These are phyloP conservation scores for Thaumetopoea pityocampa DNA, from an alignment of 1,140 invertebrate species.

Conservation along the genomic window DNA sequence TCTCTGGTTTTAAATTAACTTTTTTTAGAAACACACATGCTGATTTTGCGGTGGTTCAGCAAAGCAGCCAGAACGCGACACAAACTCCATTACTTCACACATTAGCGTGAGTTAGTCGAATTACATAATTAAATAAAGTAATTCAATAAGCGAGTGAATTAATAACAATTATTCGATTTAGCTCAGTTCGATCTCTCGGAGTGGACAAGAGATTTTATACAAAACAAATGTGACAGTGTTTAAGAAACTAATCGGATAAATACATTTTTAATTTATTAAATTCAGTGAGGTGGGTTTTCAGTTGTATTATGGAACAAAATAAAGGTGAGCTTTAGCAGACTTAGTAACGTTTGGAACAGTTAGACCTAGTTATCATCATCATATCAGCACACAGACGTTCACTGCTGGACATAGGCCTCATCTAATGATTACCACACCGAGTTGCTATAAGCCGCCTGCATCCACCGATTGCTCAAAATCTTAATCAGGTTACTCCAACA, in stretches of 20 bases:
- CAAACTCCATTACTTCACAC: slow-evolving; percentile 71
- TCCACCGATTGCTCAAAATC: too few relatives aligned
- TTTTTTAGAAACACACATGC: slow-evolving; percentile 55
- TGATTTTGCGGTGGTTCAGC: slow-evolving; percentile 35
- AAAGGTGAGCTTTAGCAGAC: slow-evolving; percentile 67
- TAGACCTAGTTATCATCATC: too few relatives aligned
- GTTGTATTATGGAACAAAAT: slow-evolving; percentile 45
- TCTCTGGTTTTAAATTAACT: slow-evolving; percentile 36
- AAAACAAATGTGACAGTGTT: slow-evolving; percentile 25
- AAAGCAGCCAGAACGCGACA: slow-evolving; percentile 61
- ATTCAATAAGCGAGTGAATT: slow-evolving; percentile 70
- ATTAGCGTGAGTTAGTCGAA: slow-evolving; percentile 70
- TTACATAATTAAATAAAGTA: slow-evolving; percentile 72
- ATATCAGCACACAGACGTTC: too few relatives aligned
- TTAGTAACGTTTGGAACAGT: too few relatives aligned
- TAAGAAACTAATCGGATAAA: slow-evolving; percentile 11
- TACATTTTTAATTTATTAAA: slow-evolving; percentile 17
- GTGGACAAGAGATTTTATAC: slow-evolving; percentile 31
- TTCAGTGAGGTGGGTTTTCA: slow-evolving; percentile 12
- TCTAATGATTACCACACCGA: too few relatives aligned
- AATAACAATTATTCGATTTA: slow-evolving; percentile 64
- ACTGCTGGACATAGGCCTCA: too few relatives aligned
- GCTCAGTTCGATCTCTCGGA: slow-evolving; percentile 42
- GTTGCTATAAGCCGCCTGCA: too few relatives aligned
- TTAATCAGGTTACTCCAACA: too few relatives aligned